Conservation (phyloP, 2,888 invertebrate species). For the Orthosia cruda region DNA sequence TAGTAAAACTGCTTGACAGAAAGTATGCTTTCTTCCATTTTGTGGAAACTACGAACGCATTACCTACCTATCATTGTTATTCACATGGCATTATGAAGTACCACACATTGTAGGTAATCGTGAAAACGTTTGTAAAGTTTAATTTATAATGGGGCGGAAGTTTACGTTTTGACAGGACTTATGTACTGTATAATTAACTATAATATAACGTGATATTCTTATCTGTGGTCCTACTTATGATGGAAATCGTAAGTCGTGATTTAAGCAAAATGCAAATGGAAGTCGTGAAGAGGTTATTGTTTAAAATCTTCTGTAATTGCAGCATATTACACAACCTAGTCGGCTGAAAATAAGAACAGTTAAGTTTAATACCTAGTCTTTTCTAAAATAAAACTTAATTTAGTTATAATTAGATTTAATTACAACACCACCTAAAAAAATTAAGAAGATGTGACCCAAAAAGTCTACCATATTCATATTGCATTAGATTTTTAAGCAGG, state of each 20-base stretch:
- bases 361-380: not conserved
- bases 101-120: slow-evolving; percentile 39
- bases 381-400: slow-evolving; percentile 7
- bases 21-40: slow-evolving; percentile 79
- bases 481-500: too few relatives aligned
- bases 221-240: slow-evolving; percentile 13
- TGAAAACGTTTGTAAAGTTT: slow-evolving; percentile 41
- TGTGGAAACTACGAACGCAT: slow-evolving; percentile 72
- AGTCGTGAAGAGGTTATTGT: slow-evolving; percentile 23
- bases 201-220: slow-evolving; percentile 1
- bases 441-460: not conserved
- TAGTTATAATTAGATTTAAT: slow-evolving; percentile 20
- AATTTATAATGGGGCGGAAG: slow-evolving; percentile 59
- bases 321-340: slow-evolving; percentile 14
- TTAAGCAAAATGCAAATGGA: not conserved
- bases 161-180: slow-evolving; percentile 42
- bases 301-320: slow-evolving; percentile 23
- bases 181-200: slow-evolving; percentile 27
- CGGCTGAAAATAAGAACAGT: slow-evolving; percentile 8
- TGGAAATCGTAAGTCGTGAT: slow-evolving; percentile 31
- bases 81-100: slow-evolving; percentile 53
- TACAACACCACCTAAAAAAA: not conserved
- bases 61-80: slow-evolving; percentile 67
- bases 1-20: slow-evolving; percentile 71
- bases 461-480: too few relatives aligned